Evolutionary conservation across 1,140 invertebrate species (phyloP).

Genomic region (Panulirus ornatus): DNA sequence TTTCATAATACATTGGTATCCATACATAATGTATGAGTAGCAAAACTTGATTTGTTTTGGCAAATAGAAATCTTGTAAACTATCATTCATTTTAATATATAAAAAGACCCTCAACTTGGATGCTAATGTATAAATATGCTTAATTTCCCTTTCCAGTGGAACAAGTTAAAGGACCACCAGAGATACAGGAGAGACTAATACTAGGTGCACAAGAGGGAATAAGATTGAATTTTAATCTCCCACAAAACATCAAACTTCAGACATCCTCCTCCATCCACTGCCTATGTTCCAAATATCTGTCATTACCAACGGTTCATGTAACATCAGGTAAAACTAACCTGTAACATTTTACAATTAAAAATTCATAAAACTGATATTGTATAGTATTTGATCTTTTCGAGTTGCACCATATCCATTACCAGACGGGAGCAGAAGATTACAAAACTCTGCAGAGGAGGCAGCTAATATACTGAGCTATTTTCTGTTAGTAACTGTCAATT

Average conservation of each 20-base stretch:
- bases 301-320: constrained; percentile 47
- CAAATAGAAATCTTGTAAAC: too few species aligned
- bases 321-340: constrained; percentile 36
- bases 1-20: too few species aligned
- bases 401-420: too few species aligned
- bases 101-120: background rate
- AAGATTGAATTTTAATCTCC: constrained; percentile 48
- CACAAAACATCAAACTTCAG: constrained; percentile 44
- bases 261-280: constrained; percentile 63
- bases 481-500: too few species aligned
- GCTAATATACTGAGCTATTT: too few species aligned
- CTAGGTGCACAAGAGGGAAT: constrained; percentile 50
- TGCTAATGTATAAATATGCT: background rate
- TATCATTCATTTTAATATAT: background rate
- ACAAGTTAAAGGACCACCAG: constrained; percentile 57
- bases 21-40: too few species aligned
- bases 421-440: too few species aligned
- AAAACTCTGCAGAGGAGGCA: too few species aligned
- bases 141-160: constrained; percentile 40
- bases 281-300: constrained; percentile 50
- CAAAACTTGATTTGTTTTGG: too few species aligned
- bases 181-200: constrained; percentile 63
- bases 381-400: too few species aligned
- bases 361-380: background rate
- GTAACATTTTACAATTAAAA: background rate